phyloP scores from a whole-genome alignment of 2,797 vertebrate species.

The Basileuterus tristriatus region DNA sequence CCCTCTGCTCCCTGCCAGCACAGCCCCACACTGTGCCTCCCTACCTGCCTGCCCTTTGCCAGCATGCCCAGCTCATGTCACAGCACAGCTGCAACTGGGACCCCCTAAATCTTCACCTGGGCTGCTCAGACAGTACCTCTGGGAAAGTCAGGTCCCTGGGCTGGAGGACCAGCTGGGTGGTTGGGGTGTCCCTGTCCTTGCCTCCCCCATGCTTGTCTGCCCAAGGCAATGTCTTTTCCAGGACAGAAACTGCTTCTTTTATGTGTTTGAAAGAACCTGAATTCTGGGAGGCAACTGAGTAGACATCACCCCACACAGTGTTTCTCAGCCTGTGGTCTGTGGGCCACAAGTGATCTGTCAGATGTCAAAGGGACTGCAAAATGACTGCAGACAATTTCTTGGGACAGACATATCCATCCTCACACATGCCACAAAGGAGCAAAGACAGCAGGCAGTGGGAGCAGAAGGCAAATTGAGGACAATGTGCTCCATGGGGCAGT shows the following conservation, averaged over 20 bases:
- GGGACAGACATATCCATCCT: background rate
- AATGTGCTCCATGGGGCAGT: accelerated
- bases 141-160: background rate
- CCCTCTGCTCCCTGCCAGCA: background rate
- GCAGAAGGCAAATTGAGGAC: background rate
- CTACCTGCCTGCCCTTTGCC: background rate
- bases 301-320: background rate
- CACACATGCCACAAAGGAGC: background rate
- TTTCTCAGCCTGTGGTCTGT: background rate
- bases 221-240: background rate
- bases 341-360: background rate
- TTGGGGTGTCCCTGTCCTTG: background rate
- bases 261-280: background rate
- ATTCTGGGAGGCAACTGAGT: background rate
- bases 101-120: background rate
- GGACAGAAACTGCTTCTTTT: background rate
- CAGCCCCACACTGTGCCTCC: background rate
- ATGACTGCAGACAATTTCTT: background rate
- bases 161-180: background rate
- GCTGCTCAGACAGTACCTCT: background rate
- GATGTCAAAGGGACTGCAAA: background rate
- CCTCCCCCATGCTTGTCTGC: background rate
- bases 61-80: background rate
- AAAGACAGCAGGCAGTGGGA: background rate
- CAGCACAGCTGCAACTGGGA: background rate